Evolutionary conservation across 2,113 vertebrate genomes (phyloP).

Genomic region (Mugil cephalus): DNA sequence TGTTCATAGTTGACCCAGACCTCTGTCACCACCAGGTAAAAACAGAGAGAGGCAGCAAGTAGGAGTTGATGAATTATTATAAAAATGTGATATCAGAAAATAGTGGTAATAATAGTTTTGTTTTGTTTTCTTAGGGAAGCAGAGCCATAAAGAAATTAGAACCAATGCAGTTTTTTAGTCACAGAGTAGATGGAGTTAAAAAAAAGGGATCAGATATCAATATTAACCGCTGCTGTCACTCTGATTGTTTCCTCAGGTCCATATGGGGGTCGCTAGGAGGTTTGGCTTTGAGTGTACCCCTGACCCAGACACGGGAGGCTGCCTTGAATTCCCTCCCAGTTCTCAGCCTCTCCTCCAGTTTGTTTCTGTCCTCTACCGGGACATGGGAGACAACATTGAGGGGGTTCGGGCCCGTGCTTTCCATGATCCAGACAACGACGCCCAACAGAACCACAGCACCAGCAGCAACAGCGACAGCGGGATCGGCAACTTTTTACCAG

Average conservation of each 20-base stretch:
- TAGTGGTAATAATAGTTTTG: no score
- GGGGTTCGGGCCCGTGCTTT: slow-evolving; percentile 94
- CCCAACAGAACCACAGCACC: slow-evolving; percentile 94
- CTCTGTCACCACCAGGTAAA: slow-evolving; percentile 91
- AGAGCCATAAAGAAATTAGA: no score
- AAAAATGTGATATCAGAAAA: no score
- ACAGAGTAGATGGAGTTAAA: no score
- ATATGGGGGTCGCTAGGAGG: slow-evolving; percentile 89
- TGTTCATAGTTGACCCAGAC: slow-evolving; percentile 97
- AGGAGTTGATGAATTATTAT: not conserved
- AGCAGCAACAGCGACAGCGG: slow-evolving; percentile 98
- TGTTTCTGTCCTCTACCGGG: slow-evolving; percentile 94
- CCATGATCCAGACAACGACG: slow-evolving; percentile 91
- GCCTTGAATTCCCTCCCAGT: slow-evolving; percentile 94
- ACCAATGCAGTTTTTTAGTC: no score
- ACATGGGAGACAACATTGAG: slow-evolving; percentile 97
- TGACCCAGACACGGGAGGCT: slow-evolving; percentile 94
- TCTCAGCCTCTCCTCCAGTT: slow-evolving; percentile 96
- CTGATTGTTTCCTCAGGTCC: slow-evolving; percentile 77
- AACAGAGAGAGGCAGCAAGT: not conserved
- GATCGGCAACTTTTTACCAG: slow-evolving; percentile 94
- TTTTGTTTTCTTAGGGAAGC: no score
- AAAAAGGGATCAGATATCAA: no score
- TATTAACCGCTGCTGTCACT: not conserved
- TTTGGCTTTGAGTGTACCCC: slow-evolving; percentile 96